Evolutionary conservation across 2,113 vertebrate species (phyloP).

Genomic region (Apistogramma diplotaenia): DNA sequence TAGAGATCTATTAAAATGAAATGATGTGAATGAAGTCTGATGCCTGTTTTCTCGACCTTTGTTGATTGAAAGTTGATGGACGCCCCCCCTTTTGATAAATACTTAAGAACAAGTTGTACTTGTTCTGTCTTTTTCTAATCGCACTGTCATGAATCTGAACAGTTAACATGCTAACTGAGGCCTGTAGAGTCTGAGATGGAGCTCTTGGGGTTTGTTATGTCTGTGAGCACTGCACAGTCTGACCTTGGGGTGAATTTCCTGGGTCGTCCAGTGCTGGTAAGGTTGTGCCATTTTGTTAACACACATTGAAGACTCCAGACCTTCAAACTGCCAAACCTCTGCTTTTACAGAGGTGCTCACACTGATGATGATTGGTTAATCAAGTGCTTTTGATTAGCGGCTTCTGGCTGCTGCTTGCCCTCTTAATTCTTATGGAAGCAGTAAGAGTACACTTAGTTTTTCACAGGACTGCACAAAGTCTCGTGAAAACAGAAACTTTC

Average conservation of each 20-base stretch:
- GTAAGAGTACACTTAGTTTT: not conserved
- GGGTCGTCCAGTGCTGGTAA: not conserved
- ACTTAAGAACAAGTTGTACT: not conserved
- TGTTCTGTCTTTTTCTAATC: not conserved
- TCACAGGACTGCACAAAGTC: not conserved
- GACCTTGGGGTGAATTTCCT: not conserved
- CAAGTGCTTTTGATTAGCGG: not conserved
- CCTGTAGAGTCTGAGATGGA: not conserved
- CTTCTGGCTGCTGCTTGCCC: not conserved
- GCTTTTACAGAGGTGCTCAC: not conserved
- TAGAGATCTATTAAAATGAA: conserved; percentile 73
- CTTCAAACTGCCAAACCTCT: not conserved
- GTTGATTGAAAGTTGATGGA: not conserved
- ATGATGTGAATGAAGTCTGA: conserved; percentile 45
- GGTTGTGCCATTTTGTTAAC: not conserved
- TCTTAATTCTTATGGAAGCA: no score
- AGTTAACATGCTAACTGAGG: not conserved
- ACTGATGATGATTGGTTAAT: not conserved
- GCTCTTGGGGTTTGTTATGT: not conserved
- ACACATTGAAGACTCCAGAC: not conserved
- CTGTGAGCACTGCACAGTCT: not conserved
- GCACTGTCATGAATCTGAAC: not conserved
- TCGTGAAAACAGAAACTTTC: not conserved
- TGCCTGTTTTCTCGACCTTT: not conserved
- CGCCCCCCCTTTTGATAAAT: not conserved